A percentile compares a stretch with the other conserved stretches of the same genome.
Evolutionary conservation across 2,797 vertebrate species (phyloP).

Genomic region (Hoplostethus atlanticus): DNA sequence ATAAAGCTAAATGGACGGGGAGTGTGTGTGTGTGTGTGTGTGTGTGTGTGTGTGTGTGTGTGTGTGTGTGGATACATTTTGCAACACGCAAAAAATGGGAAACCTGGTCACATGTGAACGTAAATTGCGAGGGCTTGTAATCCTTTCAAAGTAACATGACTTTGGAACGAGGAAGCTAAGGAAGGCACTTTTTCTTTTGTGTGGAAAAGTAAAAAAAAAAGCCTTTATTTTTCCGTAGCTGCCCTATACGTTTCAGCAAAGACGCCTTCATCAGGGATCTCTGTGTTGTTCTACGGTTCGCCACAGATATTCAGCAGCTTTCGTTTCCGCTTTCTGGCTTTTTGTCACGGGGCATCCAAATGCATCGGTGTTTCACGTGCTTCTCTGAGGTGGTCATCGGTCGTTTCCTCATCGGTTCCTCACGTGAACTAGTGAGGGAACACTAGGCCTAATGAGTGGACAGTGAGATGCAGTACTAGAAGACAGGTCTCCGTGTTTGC

Average conservation of each 20-base stretch:
- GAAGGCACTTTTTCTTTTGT: background rate
- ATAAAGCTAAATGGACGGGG: slow-evolving; percentile 54
- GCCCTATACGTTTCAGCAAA: background rate
- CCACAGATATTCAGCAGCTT: slow-evolving; percentile 16
- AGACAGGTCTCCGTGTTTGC: slow-evolving; percentile 57
- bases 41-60: too few species aligned
- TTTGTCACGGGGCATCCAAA: slow-evolving; percentile 14
- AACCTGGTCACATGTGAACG: background rate
- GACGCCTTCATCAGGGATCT: too few species aligned
- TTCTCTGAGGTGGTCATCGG: slow-evolving; percentile 3
- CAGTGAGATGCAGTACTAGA: slow-evolving; percentile 4
- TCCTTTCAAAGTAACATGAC: slow-evolving; percentile 43
- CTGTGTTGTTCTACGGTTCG: background rate
- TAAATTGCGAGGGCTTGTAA: slow-evolving; percentile 44
- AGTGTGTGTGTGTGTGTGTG: too few species aligned
- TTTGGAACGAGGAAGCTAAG: slow-evolving; percentile 17
- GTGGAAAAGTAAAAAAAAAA: background rate
- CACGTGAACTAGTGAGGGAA: background rate
- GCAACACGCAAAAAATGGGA: slow-evolving; percentile 2
- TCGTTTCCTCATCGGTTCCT: slow-evolving; percentile 3
- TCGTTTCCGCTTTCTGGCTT: slow-evolving; percentile 33
- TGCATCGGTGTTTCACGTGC: background rate
- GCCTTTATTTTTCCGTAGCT: background rate
- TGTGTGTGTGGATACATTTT: too few species aligned
- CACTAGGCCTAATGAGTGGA: slow-evolving; percentile 10